These are phyloP conservation scores for Aspidiotus destructor DNA, from an alignment of 2,888 invertebrate species.

Conservation along the genomic window DNA sequence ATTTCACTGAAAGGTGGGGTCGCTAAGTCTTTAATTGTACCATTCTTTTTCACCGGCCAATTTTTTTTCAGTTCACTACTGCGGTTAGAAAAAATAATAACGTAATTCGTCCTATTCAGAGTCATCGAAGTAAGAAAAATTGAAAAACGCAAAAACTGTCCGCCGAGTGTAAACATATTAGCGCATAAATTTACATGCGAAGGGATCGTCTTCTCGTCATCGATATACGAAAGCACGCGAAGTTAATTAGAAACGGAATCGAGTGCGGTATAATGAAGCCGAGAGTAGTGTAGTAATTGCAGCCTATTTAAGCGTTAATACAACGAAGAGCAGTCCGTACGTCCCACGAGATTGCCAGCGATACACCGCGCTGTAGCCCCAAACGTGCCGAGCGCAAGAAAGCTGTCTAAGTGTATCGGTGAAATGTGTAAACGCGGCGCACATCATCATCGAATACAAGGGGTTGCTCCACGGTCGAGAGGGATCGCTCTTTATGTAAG, in stretches of 20 bases:
- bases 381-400: not conserved
- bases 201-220: not conserved
- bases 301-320: constrained; percentile 31
- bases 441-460: not conserved
- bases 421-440: not conserved
- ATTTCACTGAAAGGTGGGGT: too few species aligned
- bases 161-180: constrained; percentile 12
- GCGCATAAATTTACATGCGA: constrained; percentile 6
- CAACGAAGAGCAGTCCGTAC: constrained; percentile 6
- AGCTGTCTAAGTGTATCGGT: constrained; percentile 2
- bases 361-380: constrained; percentile 7
- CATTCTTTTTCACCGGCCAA: too few species aligned
- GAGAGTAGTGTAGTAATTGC: constrained; percentile 17
- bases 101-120: not conserved
- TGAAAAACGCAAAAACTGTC: not conserved
- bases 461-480: not conserved
- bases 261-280: not conserved
- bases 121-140: too few species aligned
- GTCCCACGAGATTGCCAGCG: constrained; percentile 18
- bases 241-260: not conserved
- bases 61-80: too few species aligned
- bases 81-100: not conserved
- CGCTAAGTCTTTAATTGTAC: too few species aligned
- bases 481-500: not conserved
- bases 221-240: not conserved